Base-by-base conservation (phyloP, 2,113 vertebrate species). In the Stegastes partitus region DNA sequence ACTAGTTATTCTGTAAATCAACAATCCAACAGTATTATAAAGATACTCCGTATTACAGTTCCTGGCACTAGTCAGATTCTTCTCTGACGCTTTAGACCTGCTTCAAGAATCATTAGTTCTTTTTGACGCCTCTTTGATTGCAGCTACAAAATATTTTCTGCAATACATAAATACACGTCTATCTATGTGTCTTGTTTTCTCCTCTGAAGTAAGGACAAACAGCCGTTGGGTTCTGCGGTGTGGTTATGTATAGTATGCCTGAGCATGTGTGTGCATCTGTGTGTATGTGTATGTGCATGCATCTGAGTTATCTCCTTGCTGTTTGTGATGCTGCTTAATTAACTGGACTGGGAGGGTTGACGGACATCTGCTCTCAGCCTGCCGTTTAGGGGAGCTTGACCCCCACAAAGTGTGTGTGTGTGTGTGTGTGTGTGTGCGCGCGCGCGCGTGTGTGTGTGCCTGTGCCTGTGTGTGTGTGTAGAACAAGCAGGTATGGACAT, bases 291-390 rank as follows among this genome's bases (percentile, higher is more conserved):
- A 54, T 63, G 39, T 53, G 56, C 56, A n/a, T 57, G 80, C 7
- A 10, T 74, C 78, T 56, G 51, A 64, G 70, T 74, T 57, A 65
- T 75, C 21, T 80, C 28, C 26, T 79, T 68, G 54, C 74, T 86
- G 86, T 77, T 75, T 85, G 77, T 80, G 68, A 84, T 79, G 77
- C 59, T 84, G 84, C 77, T 91, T 92, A 91, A 92, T 93, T 91
- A 92, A 91, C 83, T 80, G 86, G 90, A 90, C 85, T 73, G 86
- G 85, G 87, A 89, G 86, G 67, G 65, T 83, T 92, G 91, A 91
- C 57, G 83, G 92, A 92, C 92, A 92, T 92, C 92, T 93, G 90
- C 89, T 91, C 83, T 85, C 81, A 81, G 84, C 88, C 83, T 91
- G 89, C 87, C 85, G 31, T 83, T 89, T 70, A 74, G 82, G 81